Evolutionary conservation across 1,140 invertebrate genomes (phyloP), one percentile per base, ranked within the genome.

Genomic region (Neelides sp.): DNA sequence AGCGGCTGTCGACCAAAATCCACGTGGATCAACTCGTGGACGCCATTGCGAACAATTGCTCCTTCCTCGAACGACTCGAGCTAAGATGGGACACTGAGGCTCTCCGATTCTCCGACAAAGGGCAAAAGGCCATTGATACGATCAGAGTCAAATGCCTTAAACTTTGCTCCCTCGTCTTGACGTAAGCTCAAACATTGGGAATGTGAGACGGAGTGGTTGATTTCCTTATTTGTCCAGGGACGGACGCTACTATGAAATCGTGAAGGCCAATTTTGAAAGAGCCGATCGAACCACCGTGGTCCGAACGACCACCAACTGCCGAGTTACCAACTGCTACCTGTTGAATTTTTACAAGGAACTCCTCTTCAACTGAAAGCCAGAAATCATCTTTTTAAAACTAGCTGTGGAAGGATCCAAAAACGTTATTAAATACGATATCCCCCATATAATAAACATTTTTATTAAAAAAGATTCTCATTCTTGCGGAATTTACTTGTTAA

Each of bases 231-330:
- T 65, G 71, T 77, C 66, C 64, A 96, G 91, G 66, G 96, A 99
- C 68, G 96, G 96, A 2, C 85, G 95, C 48, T 98, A 99, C 68
- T 99, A 97, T 65, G 96, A 99, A 72, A 86, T 97, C 56, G 93
- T 98, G 12, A 96, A 97, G 68, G 94, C 94, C 0, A 99, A 99
- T 69, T 99, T 98, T 66, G 95, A 98, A 68, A 75, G 96, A 62
- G 95, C 96, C 2, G 94, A 98, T 68, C 75, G 95, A 57, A 78
- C 78, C 39, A 97, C 94, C 1, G 92, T 98, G 12, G 94, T 99
- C 0, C 73, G 95, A 23, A 96, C 93, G 8, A 86, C 86, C 7
- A 97, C 88, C 28, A 94, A 87, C 67, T 96, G 89, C 67, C 71
- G 82, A 54, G 85, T 90, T 1, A 87, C 86, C 1, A 83, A 89